These are phyloP conservation scores for Erythrocebus patas DNA, from an alignment of 2,113 vertebrate species.

Conservation along the genomic window DNA sequence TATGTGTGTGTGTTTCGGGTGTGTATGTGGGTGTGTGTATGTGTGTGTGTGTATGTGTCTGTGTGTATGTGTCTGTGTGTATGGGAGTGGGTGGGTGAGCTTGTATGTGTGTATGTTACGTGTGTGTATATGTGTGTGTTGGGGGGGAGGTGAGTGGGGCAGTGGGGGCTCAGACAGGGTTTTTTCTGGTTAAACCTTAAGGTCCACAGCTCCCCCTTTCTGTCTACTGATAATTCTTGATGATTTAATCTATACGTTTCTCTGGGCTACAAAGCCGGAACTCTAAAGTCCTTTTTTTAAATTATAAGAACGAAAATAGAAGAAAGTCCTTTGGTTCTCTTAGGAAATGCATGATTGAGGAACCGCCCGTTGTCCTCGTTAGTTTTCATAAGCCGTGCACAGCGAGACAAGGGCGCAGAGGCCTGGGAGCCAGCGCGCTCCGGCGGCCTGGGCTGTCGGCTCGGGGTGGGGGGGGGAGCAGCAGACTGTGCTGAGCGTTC, in stretches of 20 bases:
- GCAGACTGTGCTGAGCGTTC: neutral
- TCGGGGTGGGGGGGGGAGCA: neutral
- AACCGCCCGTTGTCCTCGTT: neutral
- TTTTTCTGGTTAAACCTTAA: neutral
- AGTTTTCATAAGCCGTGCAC: neutral
- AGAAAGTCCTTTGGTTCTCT: neutral
- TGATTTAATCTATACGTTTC: neutral
- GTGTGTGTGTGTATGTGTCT: accelerated
- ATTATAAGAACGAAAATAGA: neutral
- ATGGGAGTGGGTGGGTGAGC: too few species aligned
- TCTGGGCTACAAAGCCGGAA: neutral
- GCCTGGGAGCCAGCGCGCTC: too few species aligned
- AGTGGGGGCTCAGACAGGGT: neutral
- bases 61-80: neutral
- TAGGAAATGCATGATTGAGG: neutral
- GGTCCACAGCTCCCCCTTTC: neutral
- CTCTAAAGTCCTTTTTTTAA: neutral
- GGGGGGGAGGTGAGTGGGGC: too few species aligned
- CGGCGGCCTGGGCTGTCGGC: neutral
- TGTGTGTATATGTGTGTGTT: neutral
- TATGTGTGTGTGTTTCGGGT: too few species aligned
- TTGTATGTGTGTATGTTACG: neutral
- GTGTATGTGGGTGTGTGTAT: too few species aligned
- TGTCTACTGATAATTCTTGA: neutral
- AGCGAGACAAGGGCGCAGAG: neutral